Percentiles rank a stretch among this genome's conserved stretches.
These are phyloP conservation scores for Oreochromis tanganicae DNA, from an alignment of 2,113 vertebrate genomes.

Conservation along the genomic window DNA sequence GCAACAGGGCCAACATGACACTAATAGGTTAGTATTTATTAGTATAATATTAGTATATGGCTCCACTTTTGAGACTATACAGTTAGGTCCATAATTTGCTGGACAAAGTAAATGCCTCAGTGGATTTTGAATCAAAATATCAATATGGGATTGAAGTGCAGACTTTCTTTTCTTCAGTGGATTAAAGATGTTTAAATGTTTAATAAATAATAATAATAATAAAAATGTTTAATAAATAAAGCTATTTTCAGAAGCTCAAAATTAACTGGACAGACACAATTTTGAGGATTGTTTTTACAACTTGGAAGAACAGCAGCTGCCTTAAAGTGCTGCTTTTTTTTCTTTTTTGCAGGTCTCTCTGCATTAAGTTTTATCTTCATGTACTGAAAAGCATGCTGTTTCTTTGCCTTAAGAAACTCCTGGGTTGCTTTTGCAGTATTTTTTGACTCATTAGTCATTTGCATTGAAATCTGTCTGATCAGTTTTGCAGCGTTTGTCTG, in stretches of 20 bases:
- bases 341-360: neutral
- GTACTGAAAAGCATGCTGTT: fast-evolving
- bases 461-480: neutral
- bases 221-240: neutral
- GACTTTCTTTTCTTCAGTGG: neutral
- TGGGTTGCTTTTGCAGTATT: neutral
- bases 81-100: neutral
- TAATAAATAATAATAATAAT: neutral
- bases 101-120: neutral
- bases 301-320: neutral
- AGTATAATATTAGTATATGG: neutral
- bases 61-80: neutral
- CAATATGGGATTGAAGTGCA: neutral
- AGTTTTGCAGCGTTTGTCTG: neutral
- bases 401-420: neutral
- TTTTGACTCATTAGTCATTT: neutral
- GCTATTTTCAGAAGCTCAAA: neutral
- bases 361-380: neutral
- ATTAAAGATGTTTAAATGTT: neutral
- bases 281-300: neutral
- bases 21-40: neutral
- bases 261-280: neutral
- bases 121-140: neutral
- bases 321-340: neutral
- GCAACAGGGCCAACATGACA: neutral